These are phyloP conservation scores for Pegoplata infirma DNA, from an alignment of 2,888 invertebrate species.

Conservation along the genomic window DNA sequence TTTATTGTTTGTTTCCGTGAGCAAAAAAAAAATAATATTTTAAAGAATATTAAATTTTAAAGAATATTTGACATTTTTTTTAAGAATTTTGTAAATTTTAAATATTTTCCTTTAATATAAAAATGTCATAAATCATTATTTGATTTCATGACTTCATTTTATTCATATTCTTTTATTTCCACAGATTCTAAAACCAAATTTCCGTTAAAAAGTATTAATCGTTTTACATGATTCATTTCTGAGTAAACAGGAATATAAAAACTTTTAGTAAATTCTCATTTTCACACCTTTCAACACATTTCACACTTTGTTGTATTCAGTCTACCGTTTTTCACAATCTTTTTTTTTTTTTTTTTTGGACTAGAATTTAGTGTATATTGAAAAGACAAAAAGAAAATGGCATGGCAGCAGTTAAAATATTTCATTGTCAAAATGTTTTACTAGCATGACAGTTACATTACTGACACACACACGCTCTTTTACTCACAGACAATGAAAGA, in stretches of 20 bases:
- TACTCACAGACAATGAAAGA: background rate
- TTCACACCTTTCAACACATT: constrained; percentile 75
- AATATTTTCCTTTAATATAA: background rate
- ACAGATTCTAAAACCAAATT: background rate
- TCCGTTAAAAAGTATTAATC: constrained; percentile 11
- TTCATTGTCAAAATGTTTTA: constrained; percentile 72
- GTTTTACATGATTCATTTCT: constrained; percentile 23
- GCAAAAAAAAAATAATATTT: constrained; percentile 10
- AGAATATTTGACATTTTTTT: background rate
- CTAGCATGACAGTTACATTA: constrained; percentile 47
- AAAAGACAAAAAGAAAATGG: constrained; percentile 6
- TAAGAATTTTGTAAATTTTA: background rate
- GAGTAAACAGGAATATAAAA: constrained; percentile 20
- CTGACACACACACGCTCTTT: constrained; percentile 25
- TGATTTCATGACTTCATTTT: background rate
- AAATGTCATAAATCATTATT: background rate
- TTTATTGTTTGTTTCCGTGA: constrained; percentile 75
- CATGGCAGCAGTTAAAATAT: constrained; percentile 71
- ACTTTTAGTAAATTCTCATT: constrained; percentile 73
- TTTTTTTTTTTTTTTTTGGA: constrained; percentile 45
- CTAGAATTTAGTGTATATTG: constrained; percentile 36
- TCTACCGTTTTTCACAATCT: background rate
- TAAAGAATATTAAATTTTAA: too few relatives aligned
- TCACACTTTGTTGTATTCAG: constrained; percentile 65
- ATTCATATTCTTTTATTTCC: background rate